phyloP scores from a whole-genome alignment of 1,140 invertebrate species.

The Choristoneura fumiferana region DNA sequence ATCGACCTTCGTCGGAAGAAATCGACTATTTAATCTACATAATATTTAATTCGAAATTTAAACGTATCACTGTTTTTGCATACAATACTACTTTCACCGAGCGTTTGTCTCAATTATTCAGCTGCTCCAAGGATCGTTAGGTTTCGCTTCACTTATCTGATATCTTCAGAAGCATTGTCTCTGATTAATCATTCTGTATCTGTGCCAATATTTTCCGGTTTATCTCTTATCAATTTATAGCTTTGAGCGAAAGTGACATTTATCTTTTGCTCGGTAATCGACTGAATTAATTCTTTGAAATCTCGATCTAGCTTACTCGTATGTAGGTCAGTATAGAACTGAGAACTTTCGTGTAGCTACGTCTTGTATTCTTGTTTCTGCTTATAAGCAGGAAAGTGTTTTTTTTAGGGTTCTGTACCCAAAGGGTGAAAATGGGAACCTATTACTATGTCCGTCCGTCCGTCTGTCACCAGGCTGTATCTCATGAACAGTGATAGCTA shows the following conservation, averaged over 20 bases:
- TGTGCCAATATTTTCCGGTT: constrained; percentile 18
- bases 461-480: too few species aligned
- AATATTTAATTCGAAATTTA: constrained; percentile 17
- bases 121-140: constrained; percentile 5
- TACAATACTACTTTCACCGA: constrained; percentile 14
- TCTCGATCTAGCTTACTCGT: neutral
- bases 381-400: too few species aligned
- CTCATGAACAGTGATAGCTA: too few species aligned
- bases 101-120: constrained; percentile 13
- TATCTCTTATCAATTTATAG: constrained; percentile 6
- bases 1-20: constrained; percentile 5
- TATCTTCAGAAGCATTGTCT: constrained; percentile 9
- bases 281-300: constrained; percentile 6
- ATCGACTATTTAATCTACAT: constrained; percentile 17
- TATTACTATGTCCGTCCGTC: too few species aligned
- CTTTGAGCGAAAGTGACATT: constrained; percentile 19
- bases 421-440: too few species aligned
- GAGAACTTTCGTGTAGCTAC: too few species aligned
- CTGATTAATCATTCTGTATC: constrained; percentile 2
- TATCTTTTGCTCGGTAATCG: constrained; percentile 11
- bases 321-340: too few species aligned
- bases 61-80: constrained; percentile 13
- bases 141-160: neutral
- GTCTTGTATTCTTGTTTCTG: too few species aligned
- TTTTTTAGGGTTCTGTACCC: too few species aligned